A percentile compares a stretch with the other conserved stretches of the same genome.
These are phyloP conservation scores for Cyrtorhinus lividipennis DNA, from an alignment of 1,140 invertebrate genomes.

Conservation along the genomic window DNA sequence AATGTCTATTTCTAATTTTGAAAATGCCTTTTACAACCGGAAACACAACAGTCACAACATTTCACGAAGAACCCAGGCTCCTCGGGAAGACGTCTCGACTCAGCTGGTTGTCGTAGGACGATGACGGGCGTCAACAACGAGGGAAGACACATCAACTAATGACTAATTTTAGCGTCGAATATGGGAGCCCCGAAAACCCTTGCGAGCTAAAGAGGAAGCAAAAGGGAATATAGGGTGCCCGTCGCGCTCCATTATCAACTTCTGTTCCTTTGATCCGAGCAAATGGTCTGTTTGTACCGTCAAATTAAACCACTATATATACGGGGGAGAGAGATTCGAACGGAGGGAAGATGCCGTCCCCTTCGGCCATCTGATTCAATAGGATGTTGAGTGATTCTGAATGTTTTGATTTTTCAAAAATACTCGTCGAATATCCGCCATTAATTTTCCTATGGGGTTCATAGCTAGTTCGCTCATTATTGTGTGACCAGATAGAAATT, in stretches of 20 bases:
- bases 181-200: too few species aligned
- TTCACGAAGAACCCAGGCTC: too few species aligned
- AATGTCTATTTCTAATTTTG: too few species aligned
- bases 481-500: too few species aligned
- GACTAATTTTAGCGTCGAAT: not conserved
- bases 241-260: not conserved
- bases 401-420: too few species aligned
- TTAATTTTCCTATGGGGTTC: too few species aligned
- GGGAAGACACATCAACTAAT: not conserved
- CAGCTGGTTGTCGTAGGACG: not conserved
- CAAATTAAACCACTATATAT: not conserved
- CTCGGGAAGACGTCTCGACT: too few species aligned
- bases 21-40: too few species aligned
- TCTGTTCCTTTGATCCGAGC: not conserved
- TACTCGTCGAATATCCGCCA: too few species aligned
- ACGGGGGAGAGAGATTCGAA: not conserved
- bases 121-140: not conserved
- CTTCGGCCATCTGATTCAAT: not conserved
- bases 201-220: not conserved
- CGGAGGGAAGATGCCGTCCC: not conserved
- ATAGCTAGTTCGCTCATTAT: too few species aligned
- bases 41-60: too few species aligned
- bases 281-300: not conserved
- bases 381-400: too few species aligned
- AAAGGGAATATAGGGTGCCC: not conserved